A percentile compares a stretch with the other conserved stretches of the same genome.
Evolutionary conservation across 2,113 vertebrate species (phyloP).

Genomic region (Mesitornis unicolor): DNA sequence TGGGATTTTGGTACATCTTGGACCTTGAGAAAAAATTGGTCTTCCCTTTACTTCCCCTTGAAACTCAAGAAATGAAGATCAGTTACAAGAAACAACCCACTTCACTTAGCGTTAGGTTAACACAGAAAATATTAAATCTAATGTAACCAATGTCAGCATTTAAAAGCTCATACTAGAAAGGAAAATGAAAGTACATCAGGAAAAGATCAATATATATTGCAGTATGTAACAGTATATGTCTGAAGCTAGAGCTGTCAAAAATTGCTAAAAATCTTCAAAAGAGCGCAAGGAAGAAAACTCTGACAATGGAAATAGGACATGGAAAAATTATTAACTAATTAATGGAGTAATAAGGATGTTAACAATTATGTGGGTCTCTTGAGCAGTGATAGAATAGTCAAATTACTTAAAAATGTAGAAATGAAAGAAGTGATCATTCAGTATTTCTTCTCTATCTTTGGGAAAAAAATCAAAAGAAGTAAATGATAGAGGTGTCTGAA

Average conservation of each 20-base stretch:
- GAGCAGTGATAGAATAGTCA: background rate
- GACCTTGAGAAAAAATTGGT: background rate
- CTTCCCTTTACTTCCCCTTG: background rate
- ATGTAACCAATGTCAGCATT: background rate
- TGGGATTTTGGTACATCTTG: background rate
- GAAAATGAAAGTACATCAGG: background rate
- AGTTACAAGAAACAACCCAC: background rate
- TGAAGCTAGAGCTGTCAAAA: background rate
- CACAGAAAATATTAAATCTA: background rate
- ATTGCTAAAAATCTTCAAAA: background rate
- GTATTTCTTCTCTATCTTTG: background rate
- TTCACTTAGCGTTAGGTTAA: background rate
- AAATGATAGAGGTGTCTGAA: background rate
- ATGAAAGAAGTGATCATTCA: background rate
- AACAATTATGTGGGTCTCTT: background rate
- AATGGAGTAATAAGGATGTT: background rate
- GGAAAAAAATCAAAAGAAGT: background rate
- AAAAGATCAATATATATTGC: background rate
- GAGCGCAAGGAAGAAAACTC: background rate
- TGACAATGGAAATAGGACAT: background rate
- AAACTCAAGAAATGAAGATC: background rate
- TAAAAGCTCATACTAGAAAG: background rate
- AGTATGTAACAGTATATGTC: background rate
- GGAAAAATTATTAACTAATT: background rate
- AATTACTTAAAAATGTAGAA: background rate